Conservation (phyloP, 2,113 vertebrate species). For the Aramus guarauna region DNA sequence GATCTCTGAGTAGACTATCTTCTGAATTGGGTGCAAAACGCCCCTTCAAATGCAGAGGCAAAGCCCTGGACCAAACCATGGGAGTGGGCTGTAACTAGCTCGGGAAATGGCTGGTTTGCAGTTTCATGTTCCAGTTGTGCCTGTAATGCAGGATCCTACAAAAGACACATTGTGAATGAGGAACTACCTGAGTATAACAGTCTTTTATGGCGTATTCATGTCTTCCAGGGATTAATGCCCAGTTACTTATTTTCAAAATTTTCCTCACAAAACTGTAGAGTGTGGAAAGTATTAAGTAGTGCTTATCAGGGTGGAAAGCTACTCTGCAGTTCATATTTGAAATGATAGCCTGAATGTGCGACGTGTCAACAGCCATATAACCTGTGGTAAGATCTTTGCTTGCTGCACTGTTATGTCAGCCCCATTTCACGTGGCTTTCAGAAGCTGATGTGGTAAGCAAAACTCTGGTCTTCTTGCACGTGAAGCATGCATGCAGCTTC, state of each 20-base stretch:
- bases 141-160: not conserved
- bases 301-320: not conserved
- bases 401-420: not conserved
- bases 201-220: not conserved
- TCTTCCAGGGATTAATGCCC: not conserved
- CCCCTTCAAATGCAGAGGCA: not conserved
- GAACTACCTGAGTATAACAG: not conserved
- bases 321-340: not conserved
- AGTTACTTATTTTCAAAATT: not conserved
- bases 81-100: not conserved
- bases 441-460: not conserved
- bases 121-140: not conserved
- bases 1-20: not conserved
- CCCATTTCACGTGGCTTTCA: not conserved
- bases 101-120: not conserved
- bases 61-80: not conserved
- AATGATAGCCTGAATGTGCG: not conserved
- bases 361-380: not conserved
- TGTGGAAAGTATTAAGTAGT: not conserved
- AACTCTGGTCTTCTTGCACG: not conserved
- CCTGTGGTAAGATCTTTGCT: not conserved
- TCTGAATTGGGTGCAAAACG: not conserved
- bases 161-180: not conserved
- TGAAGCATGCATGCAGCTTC: not conserved
- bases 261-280: not conserved